These are phyloP conservation scores for Diarsia rubi DNA, from an alignment of 2,888 invertebrate species.

Conservation along the genomic window DNA sequence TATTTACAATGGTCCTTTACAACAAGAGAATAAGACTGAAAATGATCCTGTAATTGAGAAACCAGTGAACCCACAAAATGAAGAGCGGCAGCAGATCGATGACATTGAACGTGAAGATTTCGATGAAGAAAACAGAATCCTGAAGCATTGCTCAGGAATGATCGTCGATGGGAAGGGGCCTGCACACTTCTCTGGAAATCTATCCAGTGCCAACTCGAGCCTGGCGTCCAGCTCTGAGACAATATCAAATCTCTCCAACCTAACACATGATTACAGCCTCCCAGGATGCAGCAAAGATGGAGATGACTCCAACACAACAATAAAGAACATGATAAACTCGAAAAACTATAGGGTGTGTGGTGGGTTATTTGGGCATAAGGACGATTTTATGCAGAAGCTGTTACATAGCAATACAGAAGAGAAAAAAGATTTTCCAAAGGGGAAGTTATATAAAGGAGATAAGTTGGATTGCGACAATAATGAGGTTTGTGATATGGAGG, in stretches of 20 bases:
- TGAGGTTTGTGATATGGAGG: conserved; percentile 77
- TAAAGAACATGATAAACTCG: conserved; percentile 84
- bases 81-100: conserved; percentile 81
- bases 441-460: conserved; percentile 86
- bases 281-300: conserved; percentile 86
- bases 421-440: conserved; percentile 85
- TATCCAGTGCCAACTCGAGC: conserved; percentile 84
- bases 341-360: conserved; percentile 72
- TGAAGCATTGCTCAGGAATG: conserved; percentile 85
- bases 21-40: conserved; percentile 85
- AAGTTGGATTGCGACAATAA: conserved; percentile 77
- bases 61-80: conserved; percentile 70
- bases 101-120: conserved; percentile 87
- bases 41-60: conserved; percentile 73
- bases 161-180: conserved; percentile 82
- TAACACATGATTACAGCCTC: conserved; percentile 78
- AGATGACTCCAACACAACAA: conserved; percentile 83
- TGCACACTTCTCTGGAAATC: conserved; percentile 78
- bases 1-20: conserved; percentile 78
- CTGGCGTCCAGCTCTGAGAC: conserved; percentile 86
- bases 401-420: conserved; percentile 82
- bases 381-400: conserved; percentile 87
- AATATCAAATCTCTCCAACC: conserved; percentile 81
- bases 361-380: conserved; percentile 69
- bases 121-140: conserved; percentile 86